Evolutionary conservation across 1,140 invertebrate genomes (phyloP), one percentile per base, ranked within the genome.

Genomic region (Scaptomyza montana): DNA sequence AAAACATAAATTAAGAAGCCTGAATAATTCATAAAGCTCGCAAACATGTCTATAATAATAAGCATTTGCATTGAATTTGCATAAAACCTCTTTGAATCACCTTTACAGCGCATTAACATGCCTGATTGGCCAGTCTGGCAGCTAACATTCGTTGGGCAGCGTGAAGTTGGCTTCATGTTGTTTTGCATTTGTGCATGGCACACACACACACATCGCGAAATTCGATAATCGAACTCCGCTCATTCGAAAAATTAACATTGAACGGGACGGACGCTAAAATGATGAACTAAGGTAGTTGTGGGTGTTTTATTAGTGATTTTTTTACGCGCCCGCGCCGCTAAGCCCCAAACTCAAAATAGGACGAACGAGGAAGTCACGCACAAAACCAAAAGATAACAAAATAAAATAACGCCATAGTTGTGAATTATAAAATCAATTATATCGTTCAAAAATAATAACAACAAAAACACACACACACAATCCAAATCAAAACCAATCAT

Each of bases 401-500:
- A 6, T 50, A 57, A 41, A 12, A 19, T 30, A 43, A 59, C 36
- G 36, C 19, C 39, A 39, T 60, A 62, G 1, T 66, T 72, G 54
- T 72, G 30, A 72, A 66, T 39, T 60, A 46, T n/a, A 41, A 55
- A 41, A 13, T 43, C 65, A 45, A 33, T 47, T 65, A 68, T 84
- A 85, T 64, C 67, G 63, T 76, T 66, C 49, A 51, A 47, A 57
- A 59, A 66, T 45, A 69, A 75, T 56, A 74, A 41, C 43, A 66
- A 59, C 19, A 57, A 41, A 47, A 54, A 36, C 33, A 51, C 30
- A 59, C 47, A 47, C 53, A 57, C 50, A 65, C 63, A 70, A 56
- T 41, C 47, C 65, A 63, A 64, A 72, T 64, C 55, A 39, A 66
- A 72, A 59, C 46, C 33, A 66, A 72, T 72, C 72, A 91, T 87